Conservation (phyloP, 2,888 invertebrate genomes). For the Chouioia cunea region DNA sequence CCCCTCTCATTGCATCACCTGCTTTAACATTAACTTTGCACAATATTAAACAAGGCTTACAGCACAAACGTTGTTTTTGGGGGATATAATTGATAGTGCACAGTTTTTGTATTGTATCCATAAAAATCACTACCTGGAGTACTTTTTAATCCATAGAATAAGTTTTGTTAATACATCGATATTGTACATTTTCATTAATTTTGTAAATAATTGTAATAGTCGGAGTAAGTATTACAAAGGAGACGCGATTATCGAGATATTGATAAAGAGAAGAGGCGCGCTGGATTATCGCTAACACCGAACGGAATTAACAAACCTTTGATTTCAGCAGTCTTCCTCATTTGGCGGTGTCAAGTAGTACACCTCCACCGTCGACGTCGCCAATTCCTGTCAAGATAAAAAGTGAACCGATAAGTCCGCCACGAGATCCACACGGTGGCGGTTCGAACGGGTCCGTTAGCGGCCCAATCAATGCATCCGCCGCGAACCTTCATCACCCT, state of each 20-base stretch:
- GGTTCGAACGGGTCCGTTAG: conserved; percentile 63
- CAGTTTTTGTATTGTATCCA: too few relatives aligned
- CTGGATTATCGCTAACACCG: neutral
- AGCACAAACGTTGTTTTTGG: conserved; percentile 3
- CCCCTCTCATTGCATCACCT: conserved; percentile 46
- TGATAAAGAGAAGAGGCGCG: neutral
- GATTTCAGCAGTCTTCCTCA: conserved; percentile 80
- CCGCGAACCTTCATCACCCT: conserved; percentile 66
- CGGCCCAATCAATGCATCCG: conserved; percentile 66
- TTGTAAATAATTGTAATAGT: too few relatives aligned
- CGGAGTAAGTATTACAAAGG: too few relatives aligned
- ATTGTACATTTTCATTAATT: too few relatives aligned
- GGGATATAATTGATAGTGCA: too few relatives aligned
- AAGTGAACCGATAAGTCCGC: conserved; percentile 95
- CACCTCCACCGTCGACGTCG: conserved; percentile 82
- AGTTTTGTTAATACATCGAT: too few relatives aligned
- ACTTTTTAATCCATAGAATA: too few relatives aligned
- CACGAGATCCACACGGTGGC: conserved; percentile 80
- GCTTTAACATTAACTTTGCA: conserved; percentile 36
- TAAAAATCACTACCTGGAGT: too few relatives aligned
- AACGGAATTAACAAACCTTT: neutral
- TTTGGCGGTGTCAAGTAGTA: conserved; percentile 81
- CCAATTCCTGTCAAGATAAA: conserved; percentile 91
- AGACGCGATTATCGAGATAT: neutral
- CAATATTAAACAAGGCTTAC: conserved; percentile 7